These are phyloP conservation scores for Tamandua tetradactyla DNA, from an alignment of 2,797 vertebrate genomes.

Conservation along the genomic window DNA sequence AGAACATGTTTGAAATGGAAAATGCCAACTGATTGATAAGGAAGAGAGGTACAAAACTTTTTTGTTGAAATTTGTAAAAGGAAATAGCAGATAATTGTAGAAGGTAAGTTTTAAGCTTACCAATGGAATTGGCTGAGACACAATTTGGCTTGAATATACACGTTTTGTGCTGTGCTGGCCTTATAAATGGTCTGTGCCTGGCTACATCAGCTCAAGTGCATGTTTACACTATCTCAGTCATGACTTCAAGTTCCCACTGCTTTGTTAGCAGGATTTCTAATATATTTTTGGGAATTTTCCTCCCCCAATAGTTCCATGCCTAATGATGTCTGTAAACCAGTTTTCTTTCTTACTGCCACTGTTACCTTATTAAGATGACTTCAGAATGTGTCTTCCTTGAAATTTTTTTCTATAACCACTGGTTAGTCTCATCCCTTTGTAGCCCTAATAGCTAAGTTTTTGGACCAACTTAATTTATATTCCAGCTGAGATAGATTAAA, in stretches of 20 bases:
- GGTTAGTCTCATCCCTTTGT: not conserved
- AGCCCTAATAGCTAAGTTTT: conserved; percentile 73
- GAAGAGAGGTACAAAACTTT: not conserved
- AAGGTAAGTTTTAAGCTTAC: conserved; percentile 34
- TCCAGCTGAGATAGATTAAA: conserved; percentile 51
- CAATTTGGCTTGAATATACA: not conserved
- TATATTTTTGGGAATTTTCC: not conserved
- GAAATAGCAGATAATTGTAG: not conserved
- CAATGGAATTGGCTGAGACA: not conserved
- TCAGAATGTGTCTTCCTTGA: not conserved
- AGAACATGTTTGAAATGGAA: conserved; percentile 38
- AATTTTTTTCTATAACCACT: not conserved
- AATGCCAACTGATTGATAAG: not conserved
- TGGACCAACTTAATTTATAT: conserved; percentile 72
- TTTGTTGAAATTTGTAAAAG: not conserved
- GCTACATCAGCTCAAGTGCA: not conserved
- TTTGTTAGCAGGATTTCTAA: not conserved
- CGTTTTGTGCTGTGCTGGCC: not conserved
- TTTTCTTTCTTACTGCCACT: conserved; percentile 2
- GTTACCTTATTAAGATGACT: not conserved
- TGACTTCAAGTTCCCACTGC: not conserved
- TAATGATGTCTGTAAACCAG: not conserved
- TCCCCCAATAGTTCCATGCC: not conserved
- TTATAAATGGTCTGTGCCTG: not conserved
- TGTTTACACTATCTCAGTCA: not conserved